These are phyloP conservation scores for Eubucco bourcierii DNA, from an alignment of 2,113 vertebrate genomes.

Conservation along the genomic window DNA sequence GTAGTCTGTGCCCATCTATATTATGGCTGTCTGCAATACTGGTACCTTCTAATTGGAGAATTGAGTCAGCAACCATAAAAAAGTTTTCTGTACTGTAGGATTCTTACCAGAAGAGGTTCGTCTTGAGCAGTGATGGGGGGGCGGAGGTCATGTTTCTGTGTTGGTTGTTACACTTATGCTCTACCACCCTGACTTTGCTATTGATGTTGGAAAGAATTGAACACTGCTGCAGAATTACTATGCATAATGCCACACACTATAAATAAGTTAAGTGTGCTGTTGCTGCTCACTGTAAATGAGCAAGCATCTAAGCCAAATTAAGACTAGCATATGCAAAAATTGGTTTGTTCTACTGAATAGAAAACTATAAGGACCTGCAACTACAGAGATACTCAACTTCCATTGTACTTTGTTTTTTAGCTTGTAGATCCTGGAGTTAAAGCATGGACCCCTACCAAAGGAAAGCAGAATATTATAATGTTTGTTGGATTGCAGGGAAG, in stretches of 20 bases:
- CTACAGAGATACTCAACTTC: not conserved
- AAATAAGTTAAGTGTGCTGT: not conserved
- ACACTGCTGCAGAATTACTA: not conserved
- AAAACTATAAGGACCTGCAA: not conserved
- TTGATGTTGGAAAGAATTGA: not conserved
- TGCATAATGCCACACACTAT: not conserved
- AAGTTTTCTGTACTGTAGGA: not conserved
- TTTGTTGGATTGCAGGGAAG: slow-evolving; percentile 98
- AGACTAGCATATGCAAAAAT: not conserved
- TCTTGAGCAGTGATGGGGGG: not conserved
- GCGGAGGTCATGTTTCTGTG: not conserved
- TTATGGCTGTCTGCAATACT: not conserved
- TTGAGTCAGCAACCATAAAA: not conserved
- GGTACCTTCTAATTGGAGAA: not conserved
- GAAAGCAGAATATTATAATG: slow-evolving; percentile 99
- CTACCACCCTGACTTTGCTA: not conserved
- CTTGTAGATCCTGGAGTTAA: slow-evolving; percentile 98
- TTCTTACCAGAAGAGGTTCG: not conserved
- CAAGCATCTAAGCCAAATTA: not conserved
- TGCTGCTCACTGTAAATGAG: not conserved
- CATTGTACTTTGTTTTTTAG: slow-evolving; percentile 68
- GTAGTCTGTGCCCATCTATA: not conserved
- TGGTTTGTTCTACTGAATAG: not conserved
- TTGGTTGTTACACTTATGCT: not conserved
- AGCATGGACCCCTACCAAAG: slow-evolving; percentile 98